Evolutionary conservation across 2,797 vertebrate genomes (phyloP).

Genomic region (Remorina albescens): DNA sequence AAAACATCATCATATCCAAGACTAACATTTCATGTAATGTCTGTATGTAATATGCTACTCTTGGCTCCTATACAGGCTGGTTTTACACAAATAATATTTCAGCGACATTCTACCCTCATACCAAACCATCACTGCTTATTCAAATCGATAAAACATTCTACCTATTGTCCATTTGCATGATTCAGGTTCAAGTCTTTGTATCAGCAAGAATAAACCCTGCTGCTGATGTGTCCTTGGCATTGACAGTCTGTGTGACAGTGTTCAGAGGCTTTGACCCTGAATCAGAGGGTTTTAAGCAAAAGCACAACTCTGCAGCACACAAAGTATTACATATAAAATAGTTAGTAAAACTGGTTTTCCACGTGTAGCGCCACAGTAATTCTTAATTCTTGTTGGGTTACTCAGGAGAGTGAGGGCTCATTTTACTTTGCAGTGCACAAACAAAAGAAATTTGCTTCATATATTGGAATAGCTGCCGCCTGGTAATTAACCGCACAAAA

Average conservation of each 20-base stretch:
- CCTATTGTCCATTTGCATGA: slow-evolving; percentile 7
- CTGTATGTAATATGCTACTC: not conserved
- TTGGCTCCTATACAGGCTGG: not conserved
- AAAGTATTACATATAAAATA: slow-evolving; percentile 22
- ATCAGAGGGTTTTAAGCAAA: slow-evolving; percentile 8
- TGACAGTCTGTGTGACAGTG: slow-evolving; percentile 23
- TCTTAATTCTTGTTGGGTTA: slow-evolving; percentile 10
- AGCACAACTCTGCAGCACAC: slow-evolving; percentile 4
- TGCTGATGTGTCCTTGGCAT: slow-evolving; percentile 42
- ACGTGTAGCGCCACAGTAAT: slow-evolving; percentile 23
- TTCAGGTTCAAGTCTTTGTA: slow-evolving; percentile 16
- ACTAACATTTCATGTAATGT: not conserved
- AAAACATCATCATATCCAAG: no score
- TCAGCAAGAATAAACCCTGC: slow-evolving; percentile 34
- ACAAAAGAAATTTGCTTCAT: slow-evolving; percentile 42
- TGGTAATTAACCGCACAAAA: slow-evolving; percentile 67
- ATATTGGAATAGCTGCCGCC: slow-evolving; percentile 59
- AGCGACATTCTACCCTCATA: not conserved
- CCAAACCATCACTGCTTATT: not conserved
- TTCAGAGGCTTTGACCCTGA: slow-evolving; percentile 15
- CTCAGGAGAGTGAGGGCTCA: slow-evolving; percentile 18
- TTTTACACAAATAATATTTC: not conserved
- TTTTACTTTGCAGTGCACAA: slow-evolving; percentile 40
- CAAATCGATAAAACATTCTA: slow-evolving; percentile 14
- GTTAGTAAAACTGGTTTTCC: slow-evolving; percentile 16